These are phyloP conservation scores for Tribolium freemani DNA, from an alignment of 2,888 invertebrate genomes.

Conservation along the genomic window DNA sequence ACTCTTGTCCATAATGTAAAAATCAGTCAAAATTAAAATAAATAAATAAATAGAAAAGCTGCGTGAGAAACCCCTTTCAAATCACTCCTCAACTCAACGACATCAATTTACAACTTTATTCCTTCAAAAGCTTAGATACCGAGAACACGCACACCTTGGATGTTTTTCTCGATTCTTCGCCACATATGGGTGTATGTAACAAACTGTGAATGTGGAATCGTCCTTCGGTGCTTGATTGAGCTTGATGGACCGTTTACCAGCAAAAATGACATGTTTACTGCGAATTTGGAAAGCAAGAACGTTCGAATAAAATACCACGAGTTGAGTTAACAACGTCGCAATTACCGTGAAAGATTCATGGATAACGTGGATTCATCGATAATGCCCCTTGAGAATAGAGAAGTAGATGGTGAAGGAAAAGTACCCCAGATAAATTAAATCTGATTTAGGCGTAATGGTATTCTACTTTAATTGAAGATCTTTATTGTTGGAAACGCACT, in stretches of 20 bases:
- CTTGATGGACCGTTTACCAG: conserved; percentile 18
- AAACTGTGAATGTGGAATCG: conserved; percentile 32
- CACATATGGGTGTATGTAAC: conserved; percentile 30
- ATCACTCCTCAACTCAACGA: not conserved
- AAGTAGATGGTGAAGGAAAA: too few species aligned
- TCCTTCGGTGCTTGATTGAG: conserved; percentile 29
- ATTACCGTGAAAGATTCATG: conserved; percentile 17
- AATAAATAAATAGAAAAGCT: not conserved
- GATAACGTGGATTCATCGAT: not conserved
- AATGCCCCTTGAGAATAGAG: too few species aligned
- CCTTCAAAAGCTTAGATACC: conserved; percentile 10
- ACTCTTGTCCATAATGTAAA: not conserved
- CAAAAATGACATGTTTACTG: conserved; percentile 30
- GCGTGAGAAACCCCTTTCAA: not conserved
- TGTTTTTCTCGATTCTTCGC: conserved; percentile 5
- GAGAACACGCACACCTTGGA: conserved; percentile 17
- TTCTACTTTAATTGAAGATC: not conserved
- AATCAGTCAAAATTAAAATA: not conserved
- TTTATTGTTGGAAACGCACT: not conserved
- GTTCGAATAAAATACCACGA: conserved; percentile 7
- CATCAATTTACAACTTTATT: conserved; percentile 37
- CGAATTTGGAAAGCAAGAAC: conserved; percentile 3
- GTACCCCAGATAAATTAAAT: not conserved
- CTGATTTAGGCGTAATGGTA: too few species aligned
- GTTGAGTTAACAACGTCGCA: conserved; percentile 17